Evolutionary conservation across 2,888 invertebrate species (phyloP).

Genomic region (Polymixis lichenea): DNA sequence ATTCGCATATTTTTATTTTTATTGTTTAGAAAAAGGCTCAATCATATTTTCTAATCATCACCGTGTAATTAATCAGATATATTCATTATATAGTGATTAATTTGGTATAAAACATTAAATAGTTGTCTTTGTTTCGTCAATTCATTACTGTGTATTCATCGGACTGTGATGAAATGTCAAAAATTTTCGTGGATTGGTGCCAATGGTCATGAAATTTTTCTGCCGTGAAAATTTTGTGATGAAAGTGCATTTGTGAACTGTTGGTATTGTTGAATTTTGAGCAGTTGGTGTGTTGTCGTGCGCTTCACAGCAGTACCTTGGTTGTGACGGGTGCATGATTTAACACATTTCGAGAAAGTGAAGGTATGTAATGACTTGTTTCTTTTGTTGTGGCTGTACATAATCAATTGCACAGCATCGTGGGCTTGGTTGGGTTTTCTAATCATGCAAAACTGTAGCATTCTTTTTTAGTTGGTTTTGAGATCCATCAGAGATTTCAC

Average conservation of each 20-base stretch:
- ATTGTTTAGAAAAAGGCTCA: slow-evolving; percentile 60
- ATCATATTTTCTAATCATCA: slow-evolving; percentile 46
- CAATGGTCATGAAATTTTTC: slow-evolving; percentile 82
- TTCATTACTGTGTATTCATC: slow-evolving; percentile 68
- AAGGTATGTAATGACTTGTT: slow-evolving; percentile 78
- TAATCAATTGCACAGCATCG: slow-evolving; percentile 32
- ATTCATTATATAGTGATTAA: slow-evolving; percentile 43
- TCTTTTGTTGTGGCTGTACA: slow-evolving; percentile 76
- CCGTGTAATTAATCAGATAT: slow-evolving; percentile 14
- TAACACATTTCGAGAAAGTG: slow-evolving; percentile 80
- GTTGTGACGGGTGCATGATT: slow-evolving; percentile 80
- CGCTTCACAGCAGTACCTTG: slow-evolving; percentile 54
- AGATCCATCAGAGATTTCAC: slow-evolving; percentile 16
- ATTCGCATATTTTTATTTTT: slow-evolving; percentile 72
- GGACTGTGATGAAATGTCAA: slow-evolving; percentile 86
- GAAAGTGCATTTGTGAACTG: slow-evolving; percentile 74
- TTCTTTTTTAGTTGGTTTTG: slow-evolving; percentile 18
- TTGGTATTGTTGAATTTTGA: slow-evolving; percentile 69
- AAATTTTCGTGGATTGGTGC: slow-evolving; percentile 86
- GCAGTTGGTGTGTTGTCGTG: slow-evolving; percentile 64
- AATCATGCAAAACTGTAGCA: slow-evolving; percentile 22
- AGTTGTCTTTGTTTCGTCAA: slow-evolving; percentile 45
- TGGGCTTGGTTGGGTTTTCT: slow-evolving; percentile 33
- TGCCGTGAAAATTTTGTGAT: slow-evolving; percentile 79
- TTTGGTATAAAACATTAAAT: slow-evolving; percentile 24